Base-by-base conservation (phyloP, 1,140 invertebrate species). In the Eulimnadia texana region DNA sequence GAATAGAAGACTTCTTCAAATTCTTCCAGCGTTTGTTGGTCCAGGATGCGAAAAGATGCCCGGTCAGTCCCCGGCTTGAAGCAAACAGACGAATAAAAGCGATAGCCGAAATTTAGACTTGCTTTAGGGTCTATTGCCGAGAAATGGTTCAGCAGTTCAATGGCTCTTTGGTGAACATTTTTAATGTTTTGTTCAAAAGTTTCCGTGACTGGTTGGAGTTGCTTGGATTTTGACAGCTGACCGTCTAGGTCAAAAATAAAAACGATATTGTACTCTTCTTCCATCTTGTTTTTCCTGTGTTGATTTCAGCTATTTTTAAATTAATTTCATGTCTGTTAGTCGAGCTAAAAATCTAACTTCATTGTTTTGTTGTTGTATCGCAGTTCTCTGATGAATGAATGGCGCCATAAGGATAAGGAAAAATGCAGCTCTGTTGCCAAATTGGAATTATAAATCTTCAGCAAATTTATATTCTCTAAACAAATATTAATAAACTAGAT, bases 231-330 rank as follows among this genome's bases (percentile, higher is more conserved):
- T n/a, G n/a, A n/a, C n/a, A n/a, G n/a, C n/a, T n/a, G 52, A 11
- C 24, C 24, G 20, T 57, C 55, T 20, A 57, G 28, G 20, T 57
- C 55, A n/a, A 57, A 57, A 16, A 57, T 23, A n/a, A 29, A 57
- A 16, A 57, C 28, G 22, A 57, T 29, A n/a, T 27, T n/a, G n/a
- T n/a, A n/a, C n/a, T n/a, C n/a, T n/a, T n/a, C n/a, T n/a, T n/a
- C n/a, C n/a, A n/a, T n/a, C n/a, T n/a, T n/a, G n/a, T n/a, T n/a
- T n/a, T n/a, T n/a, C n/a, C n/a, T n/a, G n/a, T n/a, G n/a, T n/a
- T n/a, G n/a, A n/a, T n/a, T n/a, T n/a, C n/a, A n/a, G n/a, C n/a
- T n/a, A n/a, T n/a, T n/a, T n/a, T n/a, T n/a, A n/a, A n/a, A n/a
- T 57, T 29, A 20, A 33, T 57, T 27, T 19, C 13, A n/a, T 1